Evolutionary conservation across 2,113 vertebrate species (phyloP).

Genomic region (Phaethornis superciliosus): DNA sequence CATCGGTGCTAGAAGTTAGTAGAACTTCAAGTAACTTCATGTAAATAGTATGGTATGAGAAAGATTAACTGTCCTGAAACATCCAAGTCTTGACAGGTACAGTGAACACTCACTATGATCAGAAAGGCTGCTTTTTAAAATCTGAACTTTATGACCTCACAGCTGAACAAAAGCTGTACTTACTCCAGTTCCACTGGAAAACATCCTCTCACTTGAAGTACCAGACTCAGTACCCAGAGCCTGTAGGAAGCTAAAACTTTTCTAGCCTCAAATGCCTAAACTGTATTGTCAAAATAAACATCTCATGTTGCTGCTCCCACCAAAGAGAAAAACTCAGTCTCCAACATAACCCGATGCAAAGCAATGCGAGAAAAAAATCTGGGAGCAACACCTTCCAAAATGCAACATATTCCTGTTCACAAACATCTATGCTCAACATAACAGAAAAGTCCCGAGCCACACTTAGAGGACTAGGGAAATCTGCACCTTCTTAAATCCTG

Average conservation of each 20-base stretch:
- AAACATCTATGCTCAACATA: fast-evolving
- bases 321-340: not conserved
- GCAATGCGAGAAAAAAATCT: not conserved
- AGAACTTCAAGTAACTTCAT: not conserved
- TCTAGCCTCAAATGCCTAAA: not conserved
- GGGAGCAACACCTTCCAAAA: not conserved
- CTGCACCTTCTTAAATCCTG: not conserved
- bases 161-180: not conserved
- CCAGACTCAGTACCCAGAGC: not conserved
- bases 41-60: not conserved
- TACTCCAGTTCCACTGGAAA: not conserved
- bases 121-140: not conserved
- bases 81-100: not conserved
- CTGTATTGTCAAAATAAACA: not conserved
- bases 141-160: not conserved
- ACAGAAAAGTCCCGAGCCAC: not conserved
- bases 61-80: not conserved
- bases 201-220: not conserved
- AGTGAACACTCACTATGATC: fast-evolving
- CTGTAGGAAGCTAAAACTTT: not conserved
- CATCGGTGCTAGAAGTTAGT: not conserved
- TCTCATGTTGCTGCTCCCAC: not conserved
- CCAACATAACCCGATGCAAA: not conserved
- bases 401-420: not conserved
- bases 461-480: not conserved